phyloP scores from a whole-genome alignment of 2,888 invertebrate species.

The Mythimna lalbum region DNA sequence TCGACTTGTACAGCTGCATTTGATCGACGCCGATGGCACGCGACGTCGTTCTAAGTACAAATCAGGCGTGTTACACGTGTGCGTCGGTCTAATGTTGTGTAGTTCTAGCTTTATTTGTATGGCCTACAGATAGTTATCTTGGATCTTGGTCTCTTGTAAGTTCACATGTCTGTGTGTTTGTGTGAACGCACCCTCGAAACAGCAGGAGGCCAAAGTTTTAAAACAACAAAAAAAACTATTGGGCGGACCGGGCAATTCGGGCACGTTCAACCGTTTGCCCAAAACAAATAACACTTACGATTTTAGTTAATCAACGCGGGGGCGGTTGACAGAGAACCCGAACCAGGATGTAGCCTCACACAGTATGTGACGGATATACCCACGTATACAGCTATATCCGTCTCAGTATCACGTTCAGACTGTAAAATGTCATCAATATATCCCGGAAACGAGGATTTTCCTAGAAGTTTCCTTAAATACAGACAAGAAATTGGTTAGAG shows the following conservation, averaged over 20 bases:
- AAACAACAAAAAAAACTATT: not conserved
- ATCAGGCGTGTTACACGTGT: too few relatives aligned
- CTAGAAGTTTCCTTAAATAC: not conserved
- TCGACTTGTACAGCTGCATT: too few relatives aligned
- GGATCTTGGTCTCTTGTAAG: too few relatives aligned
- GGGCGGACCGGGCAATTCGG: not conserved
- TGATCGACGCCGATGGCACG: too few relatives aligned
- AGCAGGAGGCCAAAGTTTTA: too few relatives aligned
- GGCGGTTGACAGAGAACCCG: constrained; percentile 40
- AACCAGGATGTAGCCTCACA: constrained; percentile 41
- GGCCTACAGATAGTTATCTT: too few relatives aligned
- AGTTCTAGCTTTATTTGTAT: too few relatives aligned
- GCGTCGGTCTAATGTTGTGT: too few relatives aligned
- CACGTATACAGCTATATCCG: constrained; percentile 1
- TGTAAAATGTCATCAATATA: constrained; percentile 16
- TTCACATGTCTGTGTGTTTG: too few relatives aligned
- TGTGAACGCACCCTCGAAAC: too few relatives aligned
- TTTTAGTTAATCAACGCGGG: constrained; percentile 40
- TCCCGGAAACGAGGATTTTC: not conserved
- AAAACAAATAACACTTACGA: constrained; percentile 24
- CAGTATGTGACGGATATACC: not conserved
- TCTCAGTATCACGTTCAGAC: not conserved
- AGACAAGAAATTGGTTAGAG: not conserved
- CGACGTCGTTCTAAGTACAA: too few relatives aligned
- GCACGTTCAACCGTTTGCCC: not conserved